Evolutionary conservation across 2,888 invertebrate species (phyloP), one percentile per base, ranked within the genome.

Genomic region (Dione vanillae): DNA sequence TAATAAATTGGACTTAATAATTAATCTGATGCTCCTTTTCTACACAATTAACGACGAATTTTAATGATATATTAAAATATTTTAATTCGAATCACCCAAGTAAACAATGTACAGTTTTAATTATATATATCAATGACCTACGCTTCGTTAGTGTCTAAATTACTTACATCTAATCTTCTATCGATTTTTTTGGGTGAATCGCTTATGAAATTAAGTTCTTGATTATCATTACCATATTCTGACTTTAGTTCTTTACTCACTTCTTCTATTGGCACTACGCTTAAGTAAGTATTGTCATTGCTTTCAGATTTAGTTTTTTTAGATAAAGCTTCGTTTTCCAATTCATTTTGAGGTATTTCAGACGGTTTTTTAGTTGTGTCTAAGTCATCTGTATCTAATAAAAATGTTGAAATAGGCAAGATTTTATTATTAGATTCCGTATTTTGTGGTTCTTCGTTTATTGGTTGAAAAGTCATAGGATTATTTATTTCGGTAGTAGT

Each of bases 151-250:
- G 87, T 83, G 81, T 89, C 85, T 75, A 85, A 85, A 82, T 87
- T 87, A 78, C 80, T 86, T 78, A 83, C 79, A 78, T 88, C 87
- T 88, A 89, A 90, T 85, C 91, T 90, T 82, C 85, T 88, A 79
- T 88, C 91, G 89, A 89, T 92, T 74, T 88, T 88, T 88, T 91
- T 91, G 83, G 86, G 86, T 65, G 87, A 88, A 87, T 91, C 90
- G 89, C 90, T 92, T 78, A 92, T 92, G 78, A 87, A 87, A 80
- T 92, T 93, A 72, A 90, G 78, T 76, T 86, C 85, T 82, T 86
- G 83, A 78, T 84, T 84, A 70, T 87, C 86, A 84, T 82, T 87
- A 76, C 84, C 86, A 70, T 82, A 83, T 62, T 77, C 78, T 67
- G 85, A 83, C 65, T 83, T 85, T n/a, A 83, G 71, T 64, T 82